Evolutionary conservation across 2,888 invertebrate genomes (phyloP).

Genomic region (Epistrophe grossulariae): DNA sequence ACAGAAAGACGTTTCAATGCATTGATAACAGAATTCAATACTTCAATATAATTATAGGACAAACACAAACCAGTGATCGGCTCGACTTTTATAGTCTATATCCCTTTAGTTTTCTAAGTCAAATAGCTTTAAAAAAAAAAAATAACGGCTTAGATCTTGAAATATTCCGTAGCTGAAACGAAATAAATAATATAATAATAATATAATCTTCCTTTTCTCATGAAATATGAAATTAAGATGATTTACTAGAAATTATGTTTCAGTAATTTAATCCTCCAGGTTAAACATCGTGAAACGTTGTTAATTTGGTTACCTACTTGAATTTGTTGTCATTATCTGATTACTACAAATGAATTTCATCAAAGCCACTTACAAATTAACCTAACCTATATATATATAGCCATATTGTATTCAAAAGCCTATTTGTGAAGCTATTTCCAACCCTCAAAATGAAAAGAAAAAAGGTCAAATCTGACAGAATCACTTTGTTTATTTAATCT

Average conservation of each 20-base stretch:
- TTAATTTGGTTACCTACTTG: not conserved
- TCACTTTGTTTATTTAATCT: slow-evolving; percentile 58
- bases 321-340: not conserved
- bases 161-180: too few relatives aligned
- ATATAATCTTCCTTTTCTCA: too few relatives aligned
- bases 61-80: too few relatives aligned
- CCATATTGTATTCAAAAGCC: not conserved
- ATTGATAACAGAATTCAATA: too few relatives aligned
- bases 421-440: not conserved
- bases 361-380: slow-evolving; percentile 7
- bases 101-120: too few relatives aligned
- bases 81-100: too few relatives aligned
- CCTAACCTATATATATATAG: not conserved
- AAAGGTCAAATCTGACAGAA: slow-evolving; percentile 60
- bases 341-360: not conserved
- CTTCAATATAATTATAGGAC: too few relatives aligned
- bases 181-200: too few relatives aligned
- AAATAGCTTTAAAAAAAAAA: too few relatives aligned
- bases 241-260: not conserved
- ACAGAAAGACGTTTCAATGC: too few relatives aligned
- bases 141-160: too few relatives aligned
- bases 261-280: not conserved
- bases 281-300: not conserved
- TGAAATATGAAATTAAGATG: not conserved
- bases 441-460: not conserved